These are phyloP conservation scores for Tillus elongatus DNA, from an alignment of 2,888 invertebrate genomes.

Conservation along the genomic window DNA sequence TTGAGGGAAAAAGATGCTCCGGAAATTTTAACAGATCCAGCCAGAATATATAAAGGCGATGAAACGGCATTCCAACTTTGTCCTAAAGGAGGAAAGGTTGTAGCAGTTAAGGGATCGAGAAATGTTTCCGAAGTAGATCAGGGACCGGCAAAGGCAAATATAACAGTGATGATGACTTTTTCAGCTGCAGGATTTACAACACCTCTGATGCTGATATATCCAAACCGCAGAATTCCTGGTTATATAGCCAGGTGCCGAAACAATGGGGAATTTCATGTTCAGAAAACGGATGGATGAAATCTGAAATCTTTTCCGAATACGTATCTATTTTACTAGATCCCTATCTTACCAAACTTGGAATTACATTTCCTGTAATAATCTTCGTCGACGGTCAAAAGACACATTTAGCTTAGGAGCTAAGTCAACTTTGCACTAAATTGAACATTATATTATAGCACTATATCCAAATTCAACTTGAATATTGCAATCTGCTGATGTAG, in stretches of 20 bases:
- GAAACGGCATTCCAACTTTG: slow-evolving; percentile 28
- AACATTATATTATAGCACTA: slow-evolving; percentile 25
- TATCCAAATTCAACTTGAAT: slow-evolving; percentile 28
- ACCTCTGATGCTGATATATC: slow-evolving; percentile 35
- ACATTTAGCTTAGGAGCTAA: no score
- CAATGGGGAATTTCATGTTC: slow-evolving; percentile 29
- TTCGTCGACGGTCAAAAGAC: slow-evolving; percentile 22
- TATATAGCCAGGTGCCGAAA: slow-evolving; percentile 29
- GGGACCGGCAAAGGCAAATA: slow-evolving; percentile 30
- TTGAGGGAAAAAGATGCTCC: no score
- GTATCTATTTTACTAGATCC: slow-evolving; percentile 19
- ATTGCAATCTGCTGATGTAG: slow-evolving; percentile 26
- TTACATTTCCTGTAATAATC: slow-evolving; percentile 17
- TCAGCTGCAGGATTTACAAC: slow-evolving; percentile 29
- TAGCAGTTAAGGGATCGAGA: slow-evolving; percentile 22
- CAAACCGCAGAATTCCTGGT: slow-evolving; percentile 29
- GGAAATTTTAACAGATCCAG: slow-evolving; percentile 23
- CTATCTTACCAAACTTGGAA: slow-evolving; percentile 12
- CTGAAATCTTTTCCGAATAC: slow-evolving; percentile 25
- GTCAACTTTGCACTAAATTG: slow-evolving; percentile 23
- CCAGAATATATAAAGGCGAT: slow-evolving; percentile 26
- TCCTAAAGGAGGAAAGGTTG: slow-evolving; percentile 23
- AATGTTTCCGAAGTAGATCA: slow-evolving; percentile 36
- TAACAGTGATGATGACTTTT: slow-evolving; percentile 38
- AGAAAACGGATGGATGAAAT: slow-evolving; percentile 25